Conservation (phyloP, 2,113 vertebrate species). For the Chelonoidis abingdonii region DNA sequence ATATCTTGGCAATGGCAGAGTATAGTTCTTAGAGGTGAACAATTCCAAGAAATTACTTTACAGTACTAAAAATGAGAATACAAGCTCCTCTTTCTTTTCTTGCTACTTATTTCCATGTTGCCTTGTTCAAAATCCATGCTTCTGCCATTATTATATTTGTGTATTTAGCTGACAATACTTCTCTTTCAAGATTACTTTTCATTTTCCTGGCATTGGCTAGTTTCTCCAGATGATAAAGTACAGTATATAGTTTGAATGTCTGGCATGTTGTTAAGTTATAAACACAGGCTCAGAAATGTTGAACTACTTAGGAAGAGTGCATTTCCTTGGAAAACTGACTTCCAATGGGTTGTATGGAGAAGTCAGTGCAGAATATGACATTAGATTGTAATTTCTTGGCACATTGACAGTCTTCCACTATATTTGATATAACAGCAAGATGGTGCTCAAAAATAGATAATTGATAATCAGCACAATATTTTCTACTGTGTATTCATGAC, state of each 20-base stretch:
- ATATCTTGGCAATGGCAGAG: not conserved
- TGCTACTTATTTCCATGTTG: not conserved
- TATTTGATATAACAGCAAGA: not conserved
- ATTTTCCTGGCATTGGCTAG: not conserved
- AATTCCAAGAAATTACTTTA: not conserved
- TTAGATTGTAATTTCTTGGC: slow-evolving; percentile 43
- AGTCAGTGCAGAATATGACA: slow-evolving; percentile 9
- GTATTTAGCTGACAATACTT: not conserved
- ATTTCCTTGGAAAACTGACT: slow-evolving; percentile 38
- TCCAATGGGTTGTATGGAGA: slow-evolving; percentile 39
- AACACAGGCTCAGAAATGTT: slow-evolving; percentile 8
- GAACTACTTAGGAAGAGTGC: slow-evolving; percentile 30
- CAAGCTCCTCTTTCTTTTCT: accelerated
- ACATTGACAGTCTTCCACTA: not conserved
- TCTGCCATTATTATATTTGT: not conserved
- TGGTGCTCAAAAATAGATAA: not conserved
- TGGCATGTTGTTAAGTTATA: not conserved
- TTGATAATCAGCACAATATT: not conserved
- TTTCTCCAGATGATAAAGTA: not conserved
- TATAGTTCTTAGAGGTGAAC: not conserved
- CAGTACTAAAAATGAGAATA: not conserved
- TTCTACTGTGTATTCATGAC: not conserved
- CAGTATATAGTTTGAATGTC: not conserved
- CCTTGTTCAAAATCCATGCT: not conserved
- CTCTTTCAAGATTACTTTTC: not conserved